phyloP scores from a whole-genome alignment of 2,888 invertebrate species.

The Ectemnius continuus region DNA sequence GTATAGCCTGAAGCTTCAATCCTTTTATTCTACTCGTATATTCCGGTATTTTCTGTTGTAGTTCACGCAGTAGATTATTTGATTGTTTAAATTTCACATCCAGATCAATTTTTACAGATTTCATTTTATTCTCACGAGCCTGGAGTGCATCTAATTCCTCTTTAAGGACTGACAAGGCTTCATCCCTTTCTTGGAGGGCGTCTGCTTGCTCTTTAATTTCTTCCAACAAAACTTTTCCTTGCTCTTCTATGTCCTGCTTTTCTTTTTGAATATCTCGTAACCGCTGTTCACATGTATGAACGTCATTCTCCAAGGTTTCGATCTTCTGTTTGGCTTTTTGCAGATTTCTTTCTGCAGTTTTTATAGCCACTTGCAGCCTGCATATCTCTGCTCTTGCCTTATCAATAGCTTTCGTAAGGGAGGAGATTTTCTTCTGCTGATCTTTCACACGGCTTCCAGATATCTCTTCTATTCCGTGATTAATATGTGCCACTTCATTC shows the following conservation, averaged over 20 bases:
- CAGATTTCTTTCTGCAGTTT: conserved; percentile 84
- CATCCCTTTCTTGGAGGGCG: conserved; percentile 81
- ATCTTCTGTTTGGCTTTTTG: conserved; percentile 88
- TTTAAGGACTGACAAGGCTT: conserved; percentile 81
- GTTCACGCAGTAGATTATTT: conserved; percentile 81
- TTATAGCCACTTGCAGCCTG: conserved; percentile 84
- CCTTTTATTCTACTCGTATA: conserved; percentile 80
- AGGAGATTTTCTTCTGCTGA: conserved; percentile 86
- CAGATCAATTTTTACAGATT: conserved; percentile 86
- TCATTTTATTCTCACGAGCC: conserved; percentile 84
- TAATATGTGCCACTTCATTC: conserved; percentile 83
- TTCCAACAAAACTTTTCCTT: conserved; percentile 80
- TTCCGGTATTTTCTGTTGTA: conserved; percentile 80
- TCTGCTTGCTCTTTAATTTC: conserved; percentile 81
- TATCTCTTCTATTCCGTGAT: conserved; percentile 84
- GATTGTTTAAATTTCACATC: conserved; percentile 84
- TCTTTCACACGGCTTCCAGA: conserved; percentile 85
- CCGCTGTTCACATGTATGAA: conserved; percentile 84
- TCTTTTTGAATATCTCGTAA: conserved; percentile 81
- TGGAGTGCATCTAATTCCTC: conserved; percentile 83
- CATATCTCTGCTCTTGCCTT: conserved; percentile 85
- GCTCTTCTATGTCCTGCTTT: conserved; percentile 81
- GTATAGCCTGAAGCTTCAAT: conserved; percentile 83
- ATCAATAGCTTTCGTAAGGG: conserved; percentile 84
- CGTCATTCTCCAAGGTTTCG: conserved; percentile 85